Base-by-base conservation (phyloP, 2,888 invertebrate genomes). In the Junonia oenone region DNA sequence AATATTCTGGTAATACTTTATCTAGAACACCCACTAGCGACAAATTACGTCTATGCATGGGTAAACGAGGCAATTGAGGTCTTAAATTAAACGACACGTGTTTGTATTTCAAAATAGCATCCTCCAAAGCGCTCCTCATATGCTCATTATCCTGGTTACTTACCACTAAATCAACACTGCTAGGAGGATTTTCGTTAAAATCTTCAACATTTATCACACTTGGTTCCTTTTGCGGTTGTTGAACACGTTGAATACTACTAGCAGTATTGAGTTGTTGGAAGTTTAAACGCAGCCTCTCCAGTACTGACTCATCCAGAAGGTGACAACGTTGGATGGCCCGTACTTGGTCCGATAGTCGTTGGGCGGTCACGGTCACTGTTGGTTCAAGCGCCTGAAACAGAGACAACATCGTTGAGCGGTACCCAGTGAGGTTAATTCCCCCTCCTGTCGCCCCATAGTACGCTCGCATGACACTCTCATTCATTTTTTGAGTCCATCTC, bases 291-390 rank as follows among this genome's bases (percentile, higher is more conserved):
- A 38, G 17, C 15, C 38, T 9, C 11, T 31, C 31, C 9, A 31
- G 31, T 31, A 37, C 14, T 6, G 35, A 37, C 13, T 37, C 35
- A 37, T 43, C 22, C 19, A 43, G 19, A 2, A 43, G 43, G n/a
- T 43, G 43, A 43, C 43, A 43, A 9, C 35, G 49, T 26, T 37
- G 49, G 22, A 37, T 49, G 17, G 22, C 33, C n/a, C 26, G 49
- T 17, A 49, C 37, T 13, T 49, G 49, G 17, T 49, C 49, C 26
- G 49, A 49, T 6, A 49, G 26, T 37, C 49, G 49, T 37, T 49
- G 49, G 2, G 37, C 49, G 6, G 49, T 19, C 9, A 49, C 37
- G n/a, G 19, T 49, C 8, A 49, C 17, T 4, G 22, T 22, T 19
- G 49, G 49, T 49, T 49, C 49, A 49, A 49, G 15, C 31, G 31